Conservation (phyloP, 2,113 vertebrate genomes). For the Pardalotus punctatus region DNA sequence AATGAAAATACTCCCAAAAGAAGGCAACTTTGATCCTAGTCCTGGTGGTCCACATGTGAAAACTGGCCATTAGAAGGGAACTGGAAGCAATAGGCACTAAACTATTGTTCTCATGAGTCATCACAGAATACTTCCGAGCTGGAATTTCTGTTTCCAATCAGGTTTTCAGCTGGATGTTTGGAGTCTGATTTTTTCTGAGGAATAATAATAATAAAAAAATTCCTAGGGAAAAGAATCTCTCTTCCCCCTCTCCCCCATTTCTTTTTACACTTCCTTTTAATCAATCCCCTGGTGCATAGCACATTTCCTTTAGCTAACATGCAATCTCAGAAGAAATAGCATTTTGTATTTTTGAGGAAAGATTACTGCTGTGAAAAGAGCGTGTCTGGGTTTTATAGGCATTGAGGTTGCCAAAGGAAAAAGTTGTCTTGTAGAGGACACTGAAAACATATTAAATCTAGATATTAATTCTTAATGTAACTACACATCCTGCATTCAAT, state of each 20-base stretch:
- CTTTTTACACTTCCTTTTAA: not conserved
- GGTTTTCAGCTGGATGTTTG: not conserved
- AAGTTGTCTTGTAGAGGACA: not conserved
- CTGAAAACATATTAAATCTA: conserved; percentile 30
- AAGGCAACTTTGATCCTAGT: conserved; percentile 26
- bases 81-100: conserved; percentile 39
- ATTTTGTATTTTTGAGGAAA: not conserved
- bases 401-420: conserved; percentile 10
- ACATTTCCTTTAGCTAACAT: conserved; percentile 11
- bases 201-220: not conserved
- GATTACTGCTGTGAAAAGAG: not conserved
- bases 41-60: conserved; percentile 47
- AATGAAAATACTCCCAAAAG: conserved; percentile 24
- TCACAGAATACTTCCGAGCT: not conserved
- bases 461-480: conserved; percentile 36
- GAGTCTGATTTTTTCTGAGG: not conserved
- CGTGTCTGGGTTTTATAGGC: not conserved
- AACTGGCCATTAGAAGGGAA: conserved; percentile 19
- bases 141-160: conserved; percentile 41
- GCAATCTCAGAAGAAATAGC: not conserved
- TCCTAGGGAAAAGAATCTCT: not conserved
- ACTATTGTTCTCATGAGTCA: conserved; percentile 40
- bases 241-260: not conserved
- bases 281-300: not conserved
- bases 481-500: not conserved